phyloP scores from a whole-genome alignment of 2,113 vertebrate genomes.

The Coptodon bakossiorum region DNA sequence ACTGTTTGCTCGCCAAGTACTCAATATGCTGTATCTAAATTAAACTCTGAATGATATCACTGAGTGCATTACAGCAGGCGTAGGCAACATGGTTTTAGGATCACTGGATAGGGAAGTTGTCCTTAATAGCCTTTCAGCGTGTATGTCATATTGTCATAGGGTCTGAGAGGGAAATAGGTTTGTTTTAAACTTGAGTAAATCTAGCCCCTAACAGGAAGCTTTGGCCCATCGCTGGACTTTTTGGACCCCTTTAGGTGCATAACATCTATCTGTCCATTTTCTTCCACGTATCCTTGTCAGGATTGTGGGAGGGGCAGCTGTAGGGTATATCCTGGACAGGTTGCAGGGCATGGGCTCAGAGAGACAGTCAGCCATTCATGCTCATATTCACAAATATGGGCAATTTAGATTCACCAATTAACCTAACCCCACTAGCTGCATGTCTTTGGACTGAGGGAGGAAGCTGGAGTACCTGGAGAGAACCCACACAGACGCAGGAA shows the following conservation, averaged over 20 bases:
- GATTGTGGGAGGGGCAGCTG: neutral
- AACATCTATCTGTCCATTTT: neutral
- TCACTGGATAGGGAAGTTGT: neutral
- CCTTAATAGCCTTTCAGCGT: neutral
- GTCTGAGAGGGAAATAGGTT: neutral
- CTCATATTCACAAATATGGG: neutral
- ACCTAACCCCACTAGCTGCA: neutral
- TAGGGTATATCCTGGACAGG: neutral
- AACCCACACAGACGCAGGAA: neutral
- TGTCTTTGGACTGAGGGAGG: neutral
- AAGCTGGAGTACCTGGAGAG: neutral
- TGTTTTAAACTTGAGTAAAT: neutral
- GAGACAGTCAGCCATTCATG: neutral
- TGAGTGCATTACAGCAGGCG: neutral
- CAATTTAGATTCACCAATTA: neutral
- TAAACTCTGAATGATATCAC: neutral
- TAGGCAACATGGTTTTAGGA: neutral
- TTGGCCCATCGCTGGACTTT: neutral
- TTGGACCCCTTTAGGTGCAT: neutral
- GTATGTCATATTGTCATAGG: neutral
- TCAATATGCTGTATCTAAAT: neutral
- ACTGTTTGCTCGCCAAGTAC: neutral
- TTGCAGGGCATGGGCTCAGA: neutral
- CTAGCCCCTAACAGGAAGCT: neutral
- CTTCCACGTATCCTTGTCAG: neutral